Evolutionary conservation across 1,140 invertebrate species (phyloP).

Genomic region (Lordiphosa mommai): DNA sequence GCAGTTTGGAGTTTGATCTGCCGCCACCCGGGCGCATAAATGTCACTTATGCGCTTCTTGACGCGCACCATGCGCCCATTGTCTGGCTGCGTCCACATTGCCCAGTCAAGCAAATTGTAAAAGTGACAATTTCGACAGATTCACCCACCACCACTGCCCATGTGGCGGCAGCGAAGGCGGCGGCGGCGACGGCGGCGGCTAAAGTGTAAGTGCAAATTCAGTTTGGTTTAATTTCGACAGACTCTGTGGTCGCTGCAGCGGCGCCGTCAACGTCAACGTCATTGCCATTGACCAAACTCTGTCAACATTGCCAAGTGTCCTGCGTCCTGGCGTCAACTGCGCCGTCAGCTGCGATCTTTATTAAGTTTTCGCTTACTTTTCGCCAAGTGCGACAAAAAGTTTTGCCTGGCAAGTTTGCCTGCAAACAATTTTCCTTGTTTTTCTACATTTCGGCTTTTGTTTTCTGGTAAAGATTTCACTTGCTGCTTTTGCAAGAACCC

Average conservation of each 20-base stretch:
- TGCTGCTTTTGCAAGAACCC: slow-evolving; percentile 25
- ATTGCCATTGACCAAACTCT: slow-evolving; percentile 59
- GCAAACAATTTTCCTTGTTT: slow-evolving; percentile 71
- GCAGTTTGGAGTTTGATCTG: slow-evolving; percentile 17
- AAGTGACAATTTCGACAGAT: slow-evolving; percentile 75
- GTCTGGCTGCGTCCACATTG: background rate
- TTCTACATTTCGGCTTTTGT: slow-evolving; percentile 75
- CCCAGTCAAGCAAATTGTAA: slow-evolving; percentile 61
- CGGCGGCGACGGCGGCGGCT: too few species aligned
- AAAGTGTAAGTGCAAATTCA: slow-evolving; percentile 73
- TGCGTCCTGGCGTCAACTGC: slow-evolving; percentile 7
- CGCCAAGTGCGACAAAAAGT: slow-evolving; percentile 69
- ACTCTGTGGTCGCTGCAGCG: slow-evolving; percentile 60
- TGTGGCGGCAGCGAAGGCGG: too few species aligned
- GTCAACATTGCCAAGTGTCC: slow-evolving; percentile 32
- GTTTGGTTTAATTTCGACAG: slow-evolving; percentile 77
- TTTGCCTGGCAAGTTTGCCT: slow-evolving; percentile 51
- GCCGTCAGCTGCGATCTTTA: slow-evolving; percentile 68
- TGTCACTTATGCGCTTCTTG: slow-evolving; percentile 76
- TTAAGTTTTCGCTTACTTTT: slow-evolving; percentile 78
- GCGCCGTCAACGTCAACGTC: background rate
- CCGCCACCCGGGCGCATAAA: slow-evolving; percentile 68
- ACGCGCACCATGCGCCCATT: slow-evolving; percentile 32
- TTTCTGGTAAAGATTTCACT: slow-evolving; percentile 76
- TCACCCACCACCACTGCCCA: too few species aligned